These are phyloP conservation scores for Arbacia lixula DNA, from an alignment of 53 echinoderm and acorn worm genomes.

Conservation along the genomic window DNA sequence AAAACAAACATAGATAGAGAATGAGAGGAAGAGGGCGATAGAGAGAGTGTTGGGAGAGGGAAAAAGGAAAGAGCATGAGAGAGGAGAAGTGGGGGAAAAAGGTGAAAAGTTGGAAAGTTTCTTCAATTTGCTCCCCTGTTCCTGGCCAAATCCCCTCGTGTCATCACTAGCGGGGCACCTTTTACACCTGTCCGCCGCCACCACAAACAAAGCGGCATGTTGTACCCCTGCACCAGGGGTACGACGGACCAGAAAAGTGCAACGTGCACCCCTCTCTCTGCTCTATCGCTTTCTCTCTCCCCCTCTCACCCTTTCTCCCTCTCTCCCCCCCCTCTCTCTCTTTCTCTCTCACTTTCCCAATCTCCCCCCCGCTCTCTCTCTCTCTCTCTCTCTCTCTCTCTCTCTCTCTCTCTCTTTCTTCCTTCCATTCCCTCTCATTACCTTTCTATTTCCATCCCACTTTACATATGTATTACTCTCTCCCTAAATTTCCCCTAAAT, in stretches of 20 bases:
- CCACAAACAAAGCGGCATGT: conserved; percentile 31
- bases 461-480: too few species aligned
- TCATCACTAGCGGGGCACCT: conserved; percentile 34
- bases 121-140: background rate
- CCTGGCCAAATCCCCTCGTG: background rate
- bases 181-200: conserved; percentile 24
- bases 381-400: too few species aligned
- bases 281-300: conserved; percentile 10
- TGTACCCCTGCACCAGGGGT: conserved; percentile 13
- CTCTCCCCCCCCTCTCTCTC: background rate
- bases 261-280: too few species aligned
- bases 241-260: conserved; percentile 14
- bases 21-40: background rate
- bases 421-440: too few species aligned
- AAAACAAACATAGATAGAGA: too few species aligned
- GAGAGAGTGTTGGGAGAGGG: background rate
- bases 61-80: background rate
- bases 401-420: too few species aligned
- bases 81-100: background rate
- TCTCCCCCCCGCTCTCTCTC: too few species aligned
- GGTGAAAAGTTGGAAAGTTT: conserved; percentile 12
- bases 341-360: background rate
- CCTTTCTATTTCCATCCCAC: too few species aligned
- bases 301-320: background rate
- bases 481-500: too few species aligned